Evolutionary conservation across 1,140 invertebrate species (phyloP).

Genomic region (Leptinotarsa defecta): DNA sequence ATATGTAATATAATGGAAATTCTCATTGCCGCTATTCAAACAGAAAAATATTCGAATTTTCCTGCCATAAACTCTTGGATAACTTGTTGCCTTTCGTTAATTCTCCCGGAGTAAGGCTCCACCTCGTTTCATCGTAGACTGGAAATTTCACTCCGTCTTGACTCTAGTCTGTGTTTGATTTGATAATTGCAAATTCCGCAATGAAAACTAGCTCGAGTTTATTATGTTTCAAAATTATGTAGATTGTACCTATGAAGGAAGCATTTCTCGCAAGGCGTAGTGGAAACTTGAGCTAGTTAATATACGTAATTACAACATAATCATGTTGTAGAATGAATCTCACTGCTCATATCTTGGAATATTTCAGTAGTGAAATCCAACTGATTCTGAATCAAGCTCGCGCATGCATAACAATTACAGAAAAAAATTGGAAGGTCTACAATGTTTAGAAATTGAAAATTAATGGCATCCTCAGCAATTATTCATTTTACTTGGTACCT

Average conservation of each 20-base stretch:
- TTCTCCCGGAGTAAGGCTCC: not conserved
- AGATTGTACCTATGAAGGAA: not conserved
- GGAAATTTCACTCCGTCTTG: conserved; percentile 26
- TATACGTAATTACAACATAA: not conserved
- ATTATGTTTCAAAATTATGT: conserved; percentile 1
- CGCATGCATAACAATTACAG: too few species aligned
- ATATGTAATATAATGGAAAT: too few species aligned
- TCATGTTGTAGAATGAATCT: not conserved
- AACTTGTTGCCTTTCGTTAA: too few species aligned
- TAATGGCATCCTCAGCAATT: too few species aligned
- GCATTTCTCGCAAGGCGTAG: not conserved
- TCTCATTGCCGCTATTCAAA: too few species aligned
- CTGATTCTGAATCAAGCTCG: too few species aligned
- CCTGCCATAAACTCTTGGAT: too few species aligned
- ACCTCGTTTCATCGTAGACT: conserved; percentile 36
- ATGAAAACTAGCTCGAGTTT: conserved; percentile 7
- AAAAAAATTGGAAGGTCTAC: too few species aligned
- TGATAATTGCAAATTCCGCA: conserved; percentile 6
- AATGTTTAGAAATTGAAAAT: too few species aligned
- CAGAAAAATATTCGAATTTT: too few species aligned
- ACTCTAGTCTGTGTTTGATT: conserved; percentile 19
- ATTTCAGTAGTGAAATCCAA: too few species aligned
- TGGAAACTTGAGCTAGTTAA: not conserved
- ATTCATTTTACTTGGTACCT: too few species aligned
- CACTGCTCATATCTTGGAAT: not conserved